Percentiles rank a stretch among this genome's conserved stretches.
Evolutionary conservation across 2,888 invertebrate genomes (phyloP).

Genomic region (Laothoe populi): DNA sequence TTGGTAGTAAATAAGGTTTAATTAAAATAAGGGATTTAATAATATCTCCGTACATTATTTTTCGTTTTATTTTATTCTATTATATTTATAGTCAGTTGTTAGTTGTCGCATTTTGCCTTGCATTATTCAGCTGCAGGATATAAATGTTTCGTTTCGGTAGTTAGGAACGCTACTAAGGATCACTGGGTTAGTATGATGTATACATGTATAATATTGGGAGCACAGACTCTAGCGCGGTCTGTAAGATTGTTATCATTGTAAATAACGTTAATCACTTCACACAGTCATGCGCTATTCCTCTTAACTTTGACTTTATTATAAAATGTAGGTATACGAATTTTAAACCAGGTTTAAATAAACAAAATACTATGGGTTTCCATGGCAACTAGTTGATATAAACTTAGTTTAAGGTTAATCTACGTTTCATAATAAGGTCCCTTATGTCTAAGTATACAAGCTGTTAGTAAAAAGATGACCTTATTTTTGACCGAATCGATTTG

Average conservation of each 20-base stretch:
- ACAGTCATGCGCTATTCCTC: slow-evolving; percentile 70
- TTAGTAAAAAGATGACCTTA: slow-evolving; percentile 65
- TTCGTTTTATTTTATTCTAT: slow-evolving; percentile 15
- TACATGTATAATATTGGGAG: slow-evolving; percentile 41
- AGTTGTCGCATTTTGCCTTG: slow-evolving; percentile 2
- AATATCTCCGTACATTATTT: slow-evolving; percentile 5
- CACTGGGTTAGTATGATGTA: slow-evolving; percentile 25
- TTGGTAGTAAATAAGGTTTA: slow-evolving; percentile 13
- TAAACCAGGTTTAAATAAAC: too few relatives aligned
- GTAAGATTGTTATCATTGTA: slow-evolving; percentile 73
- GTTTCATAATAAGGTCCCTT: too few relatives aligned
- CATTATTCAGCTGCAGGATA: slow-evolving; percentile 9
- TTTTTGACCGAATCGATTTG: slow-evolving; percentile 59
- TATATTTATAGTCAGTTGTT: neutral
- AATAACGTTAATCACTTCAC: slow-evolving; percentile 75
- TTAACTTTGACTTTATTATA: too few relatives aligned
- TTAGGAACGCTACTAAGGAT: slow-evolving; percentile 13
- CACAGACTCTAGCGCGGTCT: slow-evolving; percentile 47
- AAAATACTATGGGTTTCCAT: too few relatives aligned
- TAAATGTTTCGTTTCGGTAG: neutral
- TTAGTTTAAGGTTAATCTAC: too few relatives aligned
- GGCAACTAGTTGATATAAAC: too few relatives aligned
- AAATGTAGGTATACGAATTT: too few relatives aligned
- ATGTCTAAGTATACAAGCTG: slow-evolving; percentile 59
- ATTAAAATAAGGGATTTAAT: slow-evolving; percentile 18